Evolutionary conservation across 2,797 vertebrate species (phyloP).

Genomic region (Nyctibius grandis): DNA sequence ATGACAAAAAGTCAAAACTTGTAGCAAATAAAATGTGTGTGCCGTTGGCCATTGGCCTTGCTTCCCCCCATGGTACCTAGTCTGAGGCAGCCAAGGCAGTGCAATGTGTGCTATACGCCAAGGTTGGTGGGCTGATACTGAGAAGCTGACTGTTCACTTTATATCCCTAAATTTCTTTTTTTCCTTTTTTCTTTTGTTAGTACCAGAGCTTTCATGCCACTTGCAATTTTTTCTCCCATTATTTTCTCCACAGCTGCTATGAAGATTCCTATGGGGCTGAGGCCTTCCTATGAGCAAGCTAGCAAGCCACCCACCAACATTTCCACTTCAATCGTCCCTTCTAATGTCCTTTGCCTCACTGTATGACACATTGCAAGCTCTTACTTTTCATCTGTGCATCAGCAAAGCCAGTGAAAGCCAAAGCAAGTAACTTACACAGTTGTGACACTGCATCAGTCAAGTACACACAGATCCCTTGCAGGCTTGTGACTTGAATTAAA

Average conservation of each 20-base stretch:
- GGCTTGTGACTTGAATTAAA: not conserved
- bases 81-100: not conserved
- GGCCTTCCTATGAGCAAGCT: not conserved
- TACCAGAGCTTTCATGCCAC: not conserved
- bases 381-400: not conserved
- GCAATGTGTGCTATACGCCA: not conserved
- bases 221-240: not conserved
- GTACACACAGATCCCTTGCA: not conserved
- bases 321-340: not conserved
- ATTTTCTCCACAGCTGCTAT: not conserved
- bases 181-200: not conserved
- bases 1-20: not conserved
- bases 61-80: not conserved
- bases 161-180: not conserved
- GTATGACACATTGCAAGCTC: not conserved
- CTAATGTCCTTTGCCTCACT: not conserved
- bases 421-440: not conserved
- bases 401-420: not conserved
- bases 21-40: not conserved
- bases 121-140: not conserved
- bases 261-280: not conserved
- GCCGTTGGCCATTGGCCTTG: not conserved
- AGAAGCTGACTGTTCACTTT: not conserved
- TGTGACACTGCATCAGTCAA: not conserved
- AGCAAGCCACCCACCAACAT: not conserved